Base-by-base conservation (phyloP, 2,888 invertebrate species). In the Synanthedon myopaeformis region DNA sequence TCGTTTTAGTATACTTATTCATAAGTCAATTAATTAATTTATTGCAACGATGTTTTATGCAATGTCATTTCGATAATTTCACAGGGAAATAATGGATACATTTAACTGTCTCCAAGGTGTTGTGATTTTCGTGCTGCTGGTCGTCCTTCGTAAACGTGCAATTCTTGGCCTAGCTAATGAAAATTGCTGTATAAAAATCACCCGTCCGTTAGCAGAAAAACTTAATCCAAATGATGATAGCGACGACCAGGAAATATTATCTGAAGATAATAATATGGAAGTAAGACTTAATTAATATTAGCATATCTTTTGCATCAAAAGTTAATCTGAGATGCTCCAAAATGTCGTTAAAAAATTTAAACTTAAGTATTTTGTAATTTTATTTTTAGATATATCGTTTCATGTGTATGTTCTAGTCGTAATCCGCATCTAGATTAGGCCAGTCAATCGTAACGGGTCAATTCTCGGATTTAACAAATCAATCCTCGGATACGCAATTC, bases 91-190 rank as follows among this genome's bases (percentile, higher is more conserved):
- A 49, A 89, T 90, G 66, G 92, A 92, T 74, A 84, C 85, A 10
- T 81, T 92, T 64, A 92, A 92, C 76, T 87, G 89, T 35, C 79
- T 92, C 4, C 91, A 92, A 87, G 92, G 92, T 0, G 71, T 91
- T 5, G 74, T 91, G 35, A 91, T 92, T 66, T 92, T 92, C 71
- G 58, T 91, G 28, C 77, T 92, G 19, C 72, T 92, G 52, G 90
- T 92, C 4, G 74, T 90, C 14, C 80, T 90, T 51, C 74, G 91
- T 57, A 89, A 85, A 59, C 80, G 89, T 2, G 90, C 90, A 0
- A 78, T 91, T 52, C 70, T 80, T 51, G 89, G 88, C 2, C 64
- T 91, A 52, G 89, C 88, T 1, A 72, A 69, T 28, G 84, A 81
- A 54, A 77, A 78, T 57, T 73, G 70, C 59, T 84, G 80, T 53